phyloP scores from a whole-genome alignment of 1,140 invertebrate species.

The Drosophila obscura region DNA sequence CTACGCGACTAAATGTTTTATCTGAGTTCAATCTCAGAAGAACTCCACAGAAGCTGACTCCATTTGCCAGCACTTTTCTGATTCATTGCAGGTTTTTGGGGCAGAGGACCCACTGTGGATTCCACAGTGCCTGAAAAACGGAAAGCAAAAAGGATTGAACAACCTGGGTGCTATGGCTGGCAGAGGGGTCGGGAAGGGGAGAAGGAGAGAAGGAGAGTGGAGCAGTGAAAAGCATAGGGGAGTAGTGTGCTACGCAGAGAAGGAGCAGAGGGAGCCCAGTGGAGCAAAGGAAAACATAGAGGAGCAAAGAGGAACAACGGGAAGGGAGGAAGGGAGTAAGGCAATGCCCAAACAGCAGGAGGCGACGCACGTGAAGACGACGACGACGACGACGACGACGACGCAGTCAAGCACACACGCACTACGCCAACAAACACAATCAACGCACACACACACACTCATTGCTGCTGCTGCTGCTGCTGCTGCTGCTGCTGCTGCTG shows the following conservation, averaged over 20 bases:
- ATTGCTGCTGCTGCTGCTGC: too few relatives aligned
- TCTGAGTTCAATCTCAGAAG: too few relatives aligned
- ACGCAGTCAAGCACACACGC: slow-evolving; percentile 73
- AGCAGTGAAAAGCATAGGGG: neutral
- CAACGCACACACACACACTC: slow-evolving; percentile 24
- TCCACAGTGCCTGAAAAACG: slow-evolving; percentile 70
- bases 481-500: slow-evolving; percentile 5
- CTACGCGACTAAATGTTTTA: neutral
- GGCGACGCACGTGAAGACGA: slow-evolving; percentile 75
- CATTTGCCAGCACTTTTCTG: too few relatives aligned
- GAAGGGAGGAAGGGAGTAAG: slow-evolving; percentile 2
- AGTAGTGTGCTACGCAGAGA: too few relatives aligned
- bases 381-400: slow-evolving; percentile 6
- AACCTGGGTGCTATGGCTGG: slow-evolving; percentile 36
- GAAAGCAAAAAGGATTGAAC: slow-evolving; percentile 80
- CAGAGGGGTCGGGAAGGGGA: neutral
- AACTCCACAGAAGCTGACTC: too few relatives aligned
- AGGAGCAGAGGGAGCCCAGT: neutral
- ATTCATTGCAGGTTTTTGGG: neutral
- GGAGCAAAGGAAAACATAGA: too few relatives aligned
- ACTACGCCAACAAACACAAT: slow-evolving; percentile 44
- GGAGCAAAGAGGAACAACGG: neutral
- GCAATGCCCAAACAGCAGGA: slow-evolving; percentile 67
- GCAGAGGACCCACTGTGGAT: slow-evolving; percentile 15
- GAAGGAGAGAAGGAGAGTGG: neutral